Conservation (phyloP, 2,888 invertebrate genomes). For the Desoria tigrina region DNA sequence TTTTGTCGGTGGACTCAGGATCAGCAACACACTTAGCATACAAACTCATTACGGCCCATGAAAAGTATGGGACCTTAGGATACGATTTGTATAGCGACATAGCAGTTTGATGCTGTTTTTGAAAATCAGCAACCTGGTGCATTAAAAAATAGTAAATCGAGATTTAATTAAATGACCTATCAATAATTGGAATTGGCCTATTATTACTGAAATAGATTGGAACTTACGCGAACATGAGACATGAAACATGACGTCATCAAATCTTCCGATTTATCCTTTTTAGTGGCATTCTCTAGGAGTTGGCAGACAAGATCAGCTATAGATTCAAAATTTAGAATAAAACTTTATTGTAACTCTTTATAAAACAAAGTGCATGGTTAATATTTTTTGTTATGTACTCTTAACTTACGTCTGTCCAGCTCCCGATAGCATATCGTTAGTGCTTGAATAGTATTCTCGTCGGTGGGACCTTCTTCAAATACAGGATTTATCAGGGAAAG, state of each 20-base stretch:
- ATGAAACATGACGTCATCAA: constrained; percentile 91
- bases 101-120: constrained; percentile 86
- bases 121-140: constrained; percentile 71
- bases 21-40: constrained; percentile 58
- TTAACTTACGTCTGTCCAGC: constrained; percentile 79
- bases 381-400: no score
- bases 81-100: constrained; percentile 85
- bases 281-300: constrained; percentile 85
- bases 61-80: constrained; percentile 94
- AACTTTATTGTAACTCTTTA: background rate
- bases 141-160: constrained; percentile 3
- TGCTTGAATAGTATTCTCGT: constrained; percentile 91
- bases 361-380: background rate
- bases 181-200: background rate
- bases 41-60: constrained; percentile 97
- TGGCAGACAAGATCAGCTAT: constrained; percentile 85
- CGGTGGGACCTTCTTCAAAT: constrained; percentile 72
- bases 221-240: constrained; percentile 76
- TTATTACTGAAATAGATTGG: background rate
- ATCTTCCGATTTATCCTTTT: constrained; percentile 83
- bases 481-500: constrained; percentile 72
- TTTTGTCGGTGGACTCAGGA: background rate
- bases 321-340: constrained; percentile 50
- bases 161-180: background rate
- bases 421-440: constrained; percentile 94